phyloP scores from a whole-genome alignment of 2,797 vertebrate genomes.

The Rhinophrynus dorsalis region DNA sequence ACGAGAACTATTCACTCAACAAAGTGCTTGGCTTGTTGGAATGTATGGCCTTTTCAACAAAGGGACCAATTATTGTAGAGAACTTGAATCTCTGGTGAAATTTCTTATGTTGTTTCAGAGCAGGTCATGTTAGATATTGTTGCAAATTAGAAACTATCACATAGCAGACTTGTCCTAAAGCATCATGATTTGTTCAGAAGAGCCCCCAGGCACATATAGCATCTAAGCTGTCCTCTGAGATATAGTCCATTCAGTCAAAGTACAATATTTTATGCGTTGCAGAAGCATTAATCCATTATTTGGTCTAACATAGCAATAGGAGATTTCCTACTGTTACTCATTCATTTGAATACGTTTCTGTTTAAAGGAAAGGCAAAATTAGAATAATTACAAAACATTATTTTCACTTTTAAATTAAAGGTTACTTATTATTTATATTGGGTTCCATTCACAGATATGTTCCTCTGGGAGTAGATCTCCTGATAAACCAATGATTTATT shows the following conservation, averaged over 20 bases:
- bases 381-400: no score
- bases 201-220: conserved; percentile 24
- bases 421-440: no score
- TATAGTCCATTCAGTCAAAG: not conserved
- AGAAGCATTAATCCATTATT: no score
- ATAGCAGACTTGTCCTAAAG: conserved; percentile 18
- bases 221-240: conserved; percentile 28
- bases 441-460: no score
- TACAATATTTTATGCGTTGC: conserved; percentile 8
- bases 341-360: no score
- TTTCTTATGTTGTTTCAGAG: conserved; percentile 24
- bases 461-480: no score
- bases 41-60: conserved; percentile 19
- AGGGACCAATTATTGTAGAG: conserved; percentile 40
- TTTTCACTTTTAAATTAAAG: no score
- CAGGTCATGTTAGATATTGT: conserved; percentile 30
- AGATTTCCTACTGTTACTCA: no score
- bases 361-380: no score
- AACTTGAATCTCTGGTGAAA: conserved; percentile 21
- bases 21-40: not conserved
- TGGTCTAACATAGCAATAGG: no score
- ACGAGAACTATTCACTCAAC: not conserved
- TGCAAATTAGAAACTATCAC: conserved; percentile 46
- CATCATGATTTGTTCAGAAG: conserved; percentile 8
- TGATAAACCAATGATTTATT: no score